Evolutionary conservation across 1,140 invertebrate genomes (phyloP).

Genomic region (Macrosteles quadrilineatus): DNA sequence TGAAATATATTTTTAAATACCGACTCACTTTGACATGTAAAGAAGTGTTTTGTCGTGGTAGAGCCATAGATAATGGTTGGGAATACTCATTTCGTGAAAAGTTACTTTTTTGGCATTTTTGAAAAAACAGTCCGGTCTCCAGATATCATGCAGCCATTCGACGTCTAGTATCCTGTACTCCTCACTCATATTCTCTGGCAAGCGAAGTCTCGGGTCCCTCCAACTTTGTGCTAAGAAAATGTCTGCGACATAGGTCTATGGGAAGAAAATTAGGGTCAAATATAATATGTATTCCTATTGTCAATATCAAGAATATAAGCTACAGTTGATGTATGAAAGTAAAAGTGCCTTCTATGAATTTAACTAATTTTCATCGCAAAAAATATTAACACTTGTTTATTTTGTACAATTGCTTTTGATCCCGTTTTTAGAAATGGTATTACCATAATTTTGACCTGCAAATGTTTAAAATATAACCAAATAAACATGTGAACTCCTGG

Average conservation of each 20-base stretch:
- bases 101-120: slow-evolving; percentile 93
- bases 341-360: background rate
- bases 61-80: slow-evolving; percentile 90
- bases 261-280: slow-evolving; percentile 31
- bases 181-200: slow-evolving; percentile 90
- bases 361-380: too few species aligned
- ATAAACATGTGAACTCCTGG: too few species aligned
- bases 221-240: slow-evolving; percentile 91
- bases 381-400: too few species aligned
- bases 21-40: slow-evolving; percentile 85
- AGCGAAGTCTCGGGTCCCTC: slow-evolving; percentile 79
- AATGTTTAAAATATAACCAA: too few species aligned
- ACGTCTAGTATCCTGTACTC: slow-evolving; percentile 88
- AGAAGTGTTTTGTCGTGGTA: slow-evolving; percentile 88
- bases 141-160: slow-evolving; percentile 87
- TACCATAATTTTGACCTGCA: too few species aligned
- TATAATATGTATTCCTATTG: background rate
- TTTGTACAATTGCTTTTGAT: too few species aligned
- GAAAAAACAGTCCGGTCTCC: slow-evolving; percentile 90
- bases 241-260: slow-evolving; percentile 87
- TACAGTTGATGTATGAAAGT: background rate
- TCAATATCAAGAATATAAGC: background rate
- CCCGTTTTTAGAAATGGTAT: too few species aligned
- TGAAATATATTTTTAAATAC: background rate
- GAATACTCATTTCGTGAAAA: slow-evolving; percentile 93